phyloP scores from a whole-genome alignment of 2,113 vertebrate species.

The Myiopsitta monachus region DNA sequence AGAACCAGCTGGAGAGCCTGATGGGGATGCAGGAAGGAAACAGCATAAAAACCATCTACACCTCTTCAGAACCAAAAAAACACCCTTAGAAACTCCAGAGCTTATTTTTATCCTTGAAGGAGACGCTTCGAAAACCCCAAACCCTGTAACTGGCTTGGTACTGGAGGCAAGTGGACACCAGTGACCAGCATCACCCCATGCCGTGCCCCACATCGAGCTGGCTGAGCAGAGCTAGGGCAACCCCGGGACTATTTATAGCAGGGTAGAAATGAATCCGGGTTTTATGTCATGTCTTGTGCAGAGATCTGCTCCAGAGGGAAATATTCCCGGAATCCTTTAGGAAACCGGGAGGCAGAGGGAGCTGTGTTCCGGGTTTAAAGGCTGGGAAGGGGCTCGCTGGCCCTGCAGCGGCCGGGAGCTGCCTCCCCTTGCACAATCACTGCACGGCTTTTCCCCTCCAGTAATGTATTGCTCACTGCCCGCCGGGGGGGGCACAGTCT shows the following conservation, averaged over 20 bases:
- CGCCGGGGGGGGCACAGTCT: background rate
- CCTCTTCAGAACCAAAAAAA: background rate
- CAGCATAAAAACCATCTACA: background rate
- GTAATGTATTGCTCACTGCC: conserved; percentile 9
- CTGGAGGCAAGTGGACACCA: fast-evolving
- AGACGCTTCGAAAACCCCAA: background rate
- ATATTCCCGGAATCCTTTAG: conserved; percentile 11
- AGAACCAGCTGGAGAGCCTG: conserved; percentile 4
- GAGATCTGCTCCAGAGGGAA: background rate
- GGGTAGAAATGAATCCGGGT: background rate
- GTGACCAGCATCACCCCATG: background rate
- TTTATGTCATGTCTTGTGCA: background rate
- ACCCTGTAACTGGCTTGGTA: background rate
- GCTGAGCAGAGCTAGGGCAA: background rate
- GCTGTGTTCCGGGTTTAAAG: background rate
- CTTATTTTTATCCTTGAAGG: conserved; percentile 21
- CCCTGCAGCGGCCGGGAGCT: background rate
- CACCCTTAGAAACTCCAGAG: background rate
- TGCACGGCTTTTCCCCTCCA: conserved; percentile 27
- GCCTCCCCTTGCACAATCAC: background rate
- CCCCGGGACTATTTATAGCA: background rate
- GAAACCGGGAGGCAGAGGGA: background rate
- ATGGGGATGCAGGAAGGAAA: background rate
- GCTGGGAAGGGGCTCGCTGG: background rate
- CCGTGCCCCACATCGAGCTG: background rate